Conservation (phyloP, 2,797 vertebrate genomes). For the Natrix natrix region DNA sequence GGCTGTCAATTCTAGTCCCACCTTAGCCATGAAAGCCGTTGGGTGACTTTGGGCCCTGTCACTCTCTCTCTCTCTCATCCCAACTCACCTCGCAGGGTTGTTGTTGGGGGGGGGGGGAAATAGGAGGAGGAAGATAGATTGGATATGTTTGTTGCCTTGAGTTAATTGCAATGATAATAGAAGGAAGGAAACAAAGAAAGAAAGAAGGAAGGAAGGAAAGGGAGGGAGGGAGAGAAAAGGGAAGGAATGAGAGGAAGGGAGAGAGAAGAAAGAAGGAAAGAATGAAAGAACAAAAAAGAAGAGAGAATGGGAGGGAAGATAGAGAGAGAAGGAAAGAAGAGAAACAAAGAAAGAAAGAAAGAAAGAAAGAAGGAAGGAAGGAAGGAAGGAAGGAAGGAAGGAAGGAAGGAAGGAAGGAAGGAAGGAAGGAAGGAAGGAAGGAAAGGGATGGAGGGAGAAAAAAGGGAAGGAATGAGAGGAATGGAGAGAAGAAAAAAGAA, state of each 20-base stretch:
- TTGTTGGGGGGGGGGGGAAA: background rate
- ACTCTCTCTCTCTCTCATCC: background rate
- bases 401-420: too few relatives aligned
- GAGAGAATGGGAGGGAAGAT: too few relatives aligned
- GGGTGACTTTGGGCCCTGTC: background rate
- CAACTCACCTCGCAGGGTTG: background rate
- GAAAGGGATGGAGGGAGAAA: too few relatives aligned
- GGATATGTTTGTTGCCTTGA: background rate
- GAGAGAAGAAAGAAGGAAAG: too few relatives aligned
- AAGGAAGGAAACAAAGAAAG: background rate
- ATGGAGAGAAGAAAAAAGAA: rapidly evolving
- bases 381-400: rapidly evolving
- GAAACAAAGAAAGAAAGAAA: too few relatives aligned
- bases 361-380: rapidly evolving
- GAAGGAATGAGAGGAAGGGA: too few relatives aligned
- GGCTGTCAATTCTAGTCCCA: background rate
- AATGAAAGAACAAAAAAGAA: too few relatives aligned
- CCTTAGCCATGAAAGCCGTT: background rate
- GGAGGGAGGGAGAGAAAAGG: too few relatives aligned
- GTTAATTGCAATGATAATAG: background rate
- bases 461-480: too few relatives aligned
- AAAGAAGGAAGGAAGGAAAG: too few relatives aligned
- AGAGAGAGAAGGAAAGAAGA: too few relatives aligned
- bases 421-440: too few relatives aligned
- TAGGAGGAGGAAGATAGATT: background rate